Evolutionary conservation across 2,797 vertebrate genomes (phyloP), one percentile per base, ranked within the genome.

Genomic region (Protonibea diacanthus): DNA sequence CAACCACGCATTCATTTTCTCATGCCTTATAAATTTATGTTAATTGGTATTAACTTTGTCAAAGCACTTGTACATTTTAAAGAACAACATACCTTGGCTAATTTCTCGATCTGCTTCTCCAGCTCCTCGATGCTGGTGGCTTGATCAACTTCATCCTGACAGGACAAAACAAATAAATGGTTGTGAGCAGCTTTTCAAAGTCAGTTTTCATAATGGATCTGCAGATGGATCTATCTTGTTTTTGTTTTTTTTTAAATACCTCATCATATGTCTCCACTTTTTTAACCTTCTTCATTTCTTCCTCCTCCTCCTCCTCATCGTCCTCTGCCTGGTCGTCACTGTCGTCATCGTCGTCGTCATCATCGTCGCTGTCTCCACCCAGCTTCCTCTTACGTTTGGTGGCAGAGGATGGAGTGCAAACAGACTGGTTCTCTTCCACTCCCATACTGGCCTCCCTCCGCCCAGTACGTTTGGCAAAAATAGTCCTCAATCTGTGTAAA

Each of bases 71-170:
- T 33, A 51, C 13, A 53, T 67, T 74, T 27, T 68, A 13, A 69
- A 64, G 15, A 45, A 27, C 42, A 60, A 55, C 92, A 93, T 93
- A 99, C 98, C 96, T 99, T 99, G 47, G 96, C 95, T 86, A 99
- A 86, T 91, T 99, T 99, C 81, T 99, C 98, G 48, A 99, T 99
- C 91, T 99, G 98, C 87, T 99, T 99, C 92, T 99, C 98, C 67
- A 99, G 94, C 83, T 99, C 98, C 92, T 99, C 98, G 47, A 99
- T 92, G 86, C 96, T 99, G 74, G 97, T 97, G 84, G 96, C 90
- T 85, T 98, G 97, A 88, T 99, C 97, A 38, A 97, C 97, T 60
- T 99, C 98, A 93, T 99, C 98, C 98, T 99, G 86, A 20, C 74
- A 68, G n/a, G 63, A 56, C 11, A 60, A 23, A 76, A 76, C 8